These are phyloP conservation scores for Machimus atricapillus DNA, from an alignment of 2,888 invertebrate species.

Conservation along the genomic window DNA sequence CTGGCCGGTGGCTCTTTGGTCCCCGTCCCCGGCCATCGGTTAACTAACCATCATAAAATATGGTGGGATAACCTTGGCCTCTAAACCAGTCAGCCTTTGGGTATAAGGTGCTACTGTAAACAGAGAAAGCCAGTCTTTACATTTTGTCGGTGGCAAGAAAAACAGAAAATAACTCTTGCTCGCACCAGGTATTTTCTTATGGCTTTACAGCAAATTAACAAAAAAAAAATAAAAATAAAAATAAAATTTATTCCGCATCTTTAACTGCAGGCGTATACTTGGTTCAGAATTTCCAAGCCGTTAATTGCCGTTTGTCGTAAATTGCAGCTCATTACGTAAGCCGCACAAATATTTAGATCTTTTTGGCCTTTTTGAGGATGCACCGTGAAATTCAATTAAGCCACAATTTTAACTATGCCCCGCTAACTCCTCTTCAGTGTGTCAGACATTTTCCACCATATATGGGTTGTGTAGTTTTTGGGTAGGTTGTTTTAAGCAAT, in stretches of 20 bases:
- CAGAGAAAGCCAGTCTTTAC: neutral
- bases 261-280: neutral
- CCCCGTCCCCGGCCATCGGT: neutral
- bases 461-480: neutral
- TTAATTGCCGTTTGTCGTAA: neutral
- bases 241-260: neutral
- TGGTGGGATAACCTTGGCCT: slow-evolving; percentile 19
- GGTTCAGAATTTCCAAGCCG: neutral
- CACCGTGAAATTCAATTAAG: neutral
- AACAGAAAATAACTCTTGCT: neutral
- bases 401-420: neutral
- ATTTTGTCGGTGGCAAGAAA: neutral
- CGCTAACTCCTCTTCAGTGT: neutral
- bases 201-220: neutral
- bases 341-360: neutral
- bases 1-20: neutral
- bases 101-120: neutral
- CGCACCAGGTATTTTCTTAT: neutral
- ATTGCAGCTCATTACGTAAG: neutral
- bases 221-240: too few species aligned
- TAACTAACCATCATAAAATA: neutral
- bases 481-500: neutral
- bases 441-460: neutral
- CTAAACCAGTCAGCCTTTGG: slow-evolving; percentile 11
- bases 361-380: neutral